Evolutionary conservation across 2,888 invertebrate genomes (phyloP), one percentile per base, ranked within the genome.

Genomic region (Standfussiana lucernea): DNA sequence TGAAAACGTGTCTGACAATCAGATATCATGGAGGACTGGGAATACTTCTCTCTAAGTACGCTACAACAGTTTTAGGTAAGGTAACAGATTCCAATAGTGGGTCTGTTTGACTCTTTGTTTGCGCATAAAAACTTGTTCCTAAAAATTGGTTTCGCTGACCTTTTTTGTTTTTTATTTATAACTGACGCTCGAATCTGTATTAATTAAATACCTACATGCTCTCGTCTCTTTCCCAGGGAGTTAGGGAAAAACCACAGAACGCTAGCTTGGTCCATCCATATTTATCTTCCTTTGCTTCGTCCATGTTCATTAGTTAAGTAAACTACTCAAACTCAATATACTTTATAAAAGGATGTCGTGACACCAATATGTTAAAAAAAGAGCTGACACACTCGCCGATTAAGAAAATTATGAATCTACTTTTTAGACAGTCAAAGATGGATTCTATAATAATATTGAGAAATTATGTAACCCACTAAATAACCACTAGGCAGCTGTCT

Each of bases 401-500:
- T 47, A 67, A 45, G 67, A 79, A 77, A 79, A 67, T 79, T 79
- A 47, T 56, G 28, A 40, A 42, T 66, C n/a, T 32, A 79, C 15
- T 10, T 79, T 78, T 68, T 47, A 45, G 59, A 67, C 79, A 68
- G 53, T 28, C 67, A 64, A 56, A 67, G 53, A 64, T 82, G 15
- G 35, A 78, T 78, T 77, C 45, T 62, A 79, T 83, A 66, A 79
- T 84, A 65, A 68, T 62, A 69, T 82, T 83, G 65, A 81, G 24
- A 35, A 72, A 83, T 85, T 85, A 83, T 76, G 35, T 76, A 85
- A 83, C 35, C n/a, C 13, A 45, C 47, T 15, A 28, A 56, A 74
- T 24, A 56, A 61, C 37, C 15, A 32, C 47, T 37, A 75, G 35
- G 32, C 45, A 71, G 67, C 66, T 64, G 61, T 73, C 15, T 69